phyloP scores from a whole-genome alignment of 2,797 vertebrate genomes.

The Coregonus suidteri region DNA sequence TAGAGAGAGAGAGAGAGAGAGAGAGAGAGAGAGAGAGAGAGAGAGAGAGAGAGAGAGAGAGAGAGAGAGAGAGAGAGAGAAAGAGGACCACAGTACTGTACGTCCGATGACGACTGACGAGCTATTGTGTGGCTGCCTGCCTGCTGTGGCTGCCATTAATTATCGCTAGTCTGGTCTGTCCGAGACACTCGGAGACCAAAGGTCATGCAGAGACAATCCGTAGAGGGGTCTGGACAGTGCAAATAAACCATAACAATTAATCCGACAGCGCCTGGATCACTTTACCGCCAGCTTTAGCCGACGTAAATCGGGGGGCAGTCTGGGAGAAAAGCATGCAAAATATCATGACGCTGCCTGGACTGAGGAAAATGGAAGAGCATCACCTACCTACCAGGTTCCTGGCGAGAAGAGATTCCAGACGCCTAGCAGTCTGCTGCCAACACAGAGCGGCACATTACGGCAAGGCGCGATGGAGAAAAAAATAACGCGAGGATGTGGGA shows the following conservation, averaged over 20 bases:
- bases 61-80: background rate
- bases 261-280: constrained; percentile 77
- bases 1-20: constrained; percentile 35
- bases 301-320: constrained; percentile 51
- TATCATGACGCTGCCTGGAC: constrained; percentile 49
- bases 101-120: constrained; percentile 63
- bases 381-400: constrained; percentile 89
- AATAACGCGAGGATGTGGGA: constrained; percentile 54
- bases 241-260: constrained; percentile 82
- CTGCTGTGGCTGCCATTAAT: constrained; percentile 66
- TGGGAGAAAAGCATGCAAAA: constrained; percentile 55
- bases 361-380: constrained; percentile 67
- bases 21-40: constrained; percentile 30
- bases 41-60: constrained; percentile 13
- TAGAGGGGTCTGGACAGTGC: constrained; percentile 73
- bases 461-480: constrained; percentile 49
- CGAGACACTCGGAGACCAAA: constrained; percentile 86
- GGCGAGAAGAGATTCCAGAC: constrained; percentile 83
- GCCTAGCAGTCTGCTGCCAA: constrained; percentile 86
- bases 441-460: constrained; percentile 87
- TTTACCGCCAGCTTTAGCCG: constrained; percentile 68
- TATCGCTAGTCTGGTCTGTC: constrained; percentile 69
- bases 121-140: constrained; percentile 48
- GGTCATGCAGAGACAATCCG: constrained; percentile 78
- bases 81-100: constrained; percentile 42